Base-by-base conservation (phyloP, 2,888 invertebrate species). In the Hololepta plana region DNA sequence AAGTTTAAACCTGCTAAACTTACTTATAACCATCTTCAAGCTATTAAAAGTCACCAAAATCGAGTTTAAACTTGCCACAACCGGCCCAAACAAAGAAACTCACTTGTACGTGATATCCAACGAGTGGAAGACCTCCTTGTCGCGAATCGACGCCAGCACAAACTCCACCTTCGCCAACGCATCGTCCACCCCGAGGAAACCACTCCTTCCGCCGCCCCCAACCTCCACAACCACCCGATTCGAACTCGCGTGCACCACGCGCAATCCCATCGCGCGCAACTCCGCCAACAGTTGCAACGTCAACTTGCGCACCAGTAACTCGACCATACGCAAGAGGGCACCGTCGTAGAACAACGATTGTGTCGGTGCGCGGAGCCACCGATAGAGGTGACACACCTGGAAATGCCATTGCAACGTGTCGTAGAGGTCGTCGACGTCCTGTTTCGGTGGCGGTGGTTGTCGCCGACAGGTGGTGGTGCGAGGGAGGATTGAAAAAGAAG, bases 291-390 rank as follows among this genome's bases (percentile, higher is more conserved):
- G 60, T 60, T 90, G 84, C 37, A 90, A 64, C 48, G 91, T 93
- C 41, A 98, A 63, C 53, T 98, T 98, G 53, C 88, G 82, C 90
- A 96, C 96, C 35, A 95, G 62, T 49, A 77, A 87, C 53, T 90
- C 81, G 2, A 98, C 60, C 0, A 82, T 85, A 29, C 85, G 66
- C 2, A 85, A 63, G 20, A 98, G 59, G 0, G 95, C 95, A 2
- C 98, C 95, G 56, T 98, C 96, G 54, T 93, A 93, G 0, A 98
- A 62, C 1, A 91, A 57, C 0, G 93, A 72, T 27, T 72, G 73
- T n/a, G n/a, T n/a, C 0, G 90, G 74, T 3, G 88, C 85, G 35
- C 91, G 68, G 5, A 98, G 55, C 96, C 96, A 98, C 77, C 82
- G 70, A 50, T 90, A 90, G 48, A 98, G 91, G 47, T 95, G 93